Evolutionary conservation across 2,797 vertebrate genomes (phyloP).

Genomic region (Lepilemur ruficaudatus): DNA sequence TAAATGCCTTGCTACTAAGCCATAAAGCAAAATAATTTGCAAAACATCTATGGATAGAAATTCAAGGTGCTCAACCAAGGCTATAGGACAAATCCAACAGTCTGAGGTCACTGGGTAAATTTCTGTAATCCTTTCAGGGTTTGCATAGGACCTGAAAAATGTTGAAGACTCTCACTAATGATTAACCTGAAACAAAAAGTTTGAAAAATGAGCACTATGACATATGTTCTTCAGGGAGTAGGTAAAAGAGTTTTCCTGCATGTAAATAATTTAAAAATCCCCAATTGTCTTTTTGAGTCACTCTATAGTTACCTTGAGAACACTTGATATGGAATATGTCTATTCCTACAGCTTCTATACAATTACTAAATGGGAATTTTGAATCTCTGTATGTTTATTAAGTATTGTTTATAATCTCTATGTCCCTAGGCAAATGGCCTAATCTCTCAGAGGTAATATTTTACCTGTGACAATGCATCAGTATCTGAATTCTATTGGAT

Average conservation of each 20-base stretch:
- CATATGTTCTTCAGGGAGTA: not conserved
- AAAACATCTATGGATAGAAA: not conserved
- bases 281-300: not conserved
- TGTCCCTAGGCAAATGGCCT: not conserved
- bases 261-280: not conserved
- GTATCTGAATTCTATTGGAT: not conserved
- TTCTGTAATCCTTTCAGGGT: not conserved
- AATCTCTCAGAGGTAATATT: not conserved
- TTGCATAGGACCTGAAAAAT: not conserved
- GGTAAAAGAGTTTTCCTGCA: not conserved
- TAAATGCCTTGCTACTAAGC: slow-evolving; percentile 3
- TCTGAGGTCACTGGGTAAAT: not conserved
- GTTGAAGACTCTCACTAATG: not conserved
- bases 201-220: not conserved
- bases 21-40: not conserved
- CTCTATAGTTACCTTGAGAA: not conserved
- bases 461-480: not conserved
- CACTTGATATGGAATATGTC: not conserved
- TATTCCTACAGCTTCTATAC: not conserved
- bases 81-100: not conserved
- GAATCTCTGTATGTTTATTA: not conserved
- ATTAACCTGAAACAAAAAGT: not conserved
- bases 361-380: not conserved
- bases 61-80: slow-evolving; percentile 18
- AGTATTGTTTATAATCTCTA: not conserved